A percentile compares a stretch with the other conserved stretches of the same genome.
phyloP scores from a whole-genome alignment of 2,888 invertebrate genomes.

The Lasioglossum villosulum region DNA sequence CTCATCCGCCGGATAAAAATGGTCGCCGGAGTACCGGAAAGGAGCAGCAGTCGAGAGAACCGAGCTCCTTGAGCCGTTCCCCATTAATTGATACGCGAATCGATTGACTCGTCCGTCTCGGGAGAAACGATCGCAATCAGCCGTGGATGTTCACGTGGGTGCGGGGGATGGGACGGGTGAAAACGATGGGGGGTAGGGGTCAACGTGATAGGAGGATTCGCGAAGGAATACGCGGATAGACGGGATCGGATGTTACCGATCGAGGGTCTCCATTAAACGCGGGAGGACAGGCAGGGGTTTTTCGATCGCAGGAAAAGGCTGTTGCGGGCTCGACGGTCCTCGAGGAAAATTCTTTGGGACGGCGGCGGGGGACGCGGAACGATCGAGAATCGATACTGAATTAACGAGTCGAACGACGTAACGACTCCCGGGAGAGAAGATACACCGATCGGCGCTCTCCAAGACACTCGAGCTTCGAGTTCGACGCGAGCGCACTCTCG shows the following conservation, averaged over 20 bases:
- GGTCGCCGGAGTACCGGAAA: neutral
- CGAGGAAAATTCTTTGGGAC: conserved; percentile 41
- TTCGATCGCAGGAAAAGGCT: conserved; percentile 42
- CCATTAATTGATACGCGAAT: conserved; percentile 10
- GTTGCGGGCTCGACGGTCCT: conserved; percentile 53
- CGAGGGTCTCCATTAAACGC: conserved; percentile 8
- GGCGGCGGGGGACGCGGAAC: neutral
- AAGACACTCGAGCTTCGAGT: conserved; percentile 56
- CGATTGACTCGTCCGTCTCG: neutral
- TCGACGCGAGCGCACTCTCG: conserved; percentile 59
- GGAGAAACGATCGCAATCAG: conserved; percentile 9
- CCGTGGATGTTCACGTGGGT: neutral
- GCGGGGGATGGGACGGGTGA: no score
- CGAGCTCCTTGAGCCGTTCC: conserved; percentile 11
- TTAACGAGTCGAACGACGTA: conserved; percentile 58
- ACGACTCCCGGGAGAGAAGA: conserved; percentile 45
- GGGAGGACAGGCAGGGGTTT: conserved; percentile 15
- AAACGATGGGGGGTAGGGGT: neutral
- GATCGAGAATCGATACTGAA: conserved; percentile 61
- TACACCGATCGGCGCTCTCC: conserved; percentile 44
- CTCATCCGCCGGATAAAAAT: conserved; percentile 8
- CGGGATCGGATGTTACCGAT: conserved; percentile 1
- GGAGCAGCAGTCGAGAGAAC: conserved; percentile 3
- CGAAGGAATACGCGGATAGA: conserved; percentile 3
- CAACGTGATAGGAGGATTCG: neutral